Base-by-base conservation (phyloP, 2,113 vertebrate genomes). In the Raja brachyura region DNA sequence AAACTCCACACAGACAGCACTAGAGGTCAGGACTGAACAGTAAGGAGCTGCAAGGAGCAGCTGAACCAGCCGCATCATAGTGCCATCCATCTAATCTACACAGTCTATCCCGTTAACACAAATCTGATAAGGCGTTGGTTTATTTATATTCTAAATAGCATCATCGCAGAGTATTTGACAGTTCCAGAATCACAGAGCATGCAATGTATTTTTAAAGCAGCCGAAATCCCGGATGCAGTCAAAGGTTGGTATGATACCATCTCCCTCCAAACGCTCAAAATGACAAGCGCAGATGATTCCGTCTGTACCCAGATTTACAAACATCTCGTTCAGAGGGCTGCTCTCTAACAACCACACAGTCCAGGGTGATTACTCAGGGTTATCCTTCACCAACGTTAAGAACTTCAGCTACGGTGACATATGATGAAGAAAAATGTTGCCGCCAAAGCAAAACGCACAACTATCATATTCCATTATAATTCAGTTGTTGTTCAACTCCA, bases 261-360 rank as follows among this genome's bases (percentile, higher is more conserved):
- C 18, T 5, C 48, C 88, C 68, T 61, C 68, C 73, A 39, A 92
- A 68, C 31, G 33, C 33, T 48, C 68, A 92, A 92, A 48, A 48
- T 92, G 66, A 70, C 88, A 73, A 70, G 9, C 48, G 66, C 90
- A 73, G 66, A 92, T 92, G 68, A 92, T 92, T 73, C 68, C 90
- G 73, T 54, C 31, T 73, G 39, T 48, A 73, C 68, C 90, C 68
- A 92, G 90, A 73, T 48, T 92, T 92, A 73, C 90, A 92, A 73
- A 74, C 22, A 73, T 92, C 90, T 54, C 39, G 48, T 92, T 92
- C 90, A 92, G 5, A 54, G 66, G 68, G 20, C 68, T 74, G 68
- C 39, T 74, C 90, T 92, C 39, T 92, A 92, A 92, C 68, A 92
- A 10, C 33, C 66, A 28, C 73, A 68, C 48, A 92, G 68, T 73